Evolutionary conservation across 2,888 invertebrate genomes (phyloP).

Genomic region (Athalia circularis): DNA sequence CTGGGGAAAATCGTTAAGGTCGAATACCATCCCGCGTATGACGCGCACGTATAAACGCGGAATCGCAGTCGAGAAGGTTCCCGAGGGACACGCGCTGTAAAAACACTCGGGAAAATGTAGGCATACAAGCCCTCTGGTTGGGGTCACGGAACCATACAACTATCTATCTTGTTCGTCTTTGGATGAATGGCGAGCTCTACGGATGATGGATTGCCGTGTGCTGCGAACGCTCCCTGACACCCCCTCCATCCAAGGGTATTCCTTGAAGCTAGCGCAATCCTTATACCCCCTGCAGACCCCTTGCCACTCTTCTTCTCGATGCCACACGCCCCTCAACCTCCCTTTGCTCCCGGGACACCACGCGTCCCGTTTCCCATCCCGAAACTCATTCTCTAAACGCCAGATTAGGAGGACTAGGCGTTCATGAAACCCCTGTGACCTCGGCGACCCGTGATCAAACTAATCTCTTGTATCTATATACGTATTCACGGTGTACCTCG

Average conservation of each 20-base stretch:
- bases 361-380: slow-evolving; percentile 8
- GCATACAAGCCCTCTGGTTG: slow-evolving; percentile 36
- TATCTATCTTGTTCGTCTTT: slow-evolving; percentile 44
- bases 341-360: background rate
- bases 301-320: slow-evolving; percentile 15
- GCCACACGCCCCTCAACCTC: slow-evolving; percentile 11
- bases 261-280: slow-evolving; percentile 31
- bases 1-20: slow-evolving; percentile 15
- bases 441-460: slow-evolving; percentile 3
- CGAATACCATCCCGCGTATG: slow-evolving; percentile 21
- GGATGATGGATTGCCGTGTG: slow-evolving; percentile 45
- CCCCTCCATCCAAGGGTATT: slow-evolving; percentile 31
- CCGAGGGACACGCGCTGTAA: slow-evolving; percentile 37
- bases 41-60: background rate
- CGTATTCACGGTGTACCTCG: background rate
- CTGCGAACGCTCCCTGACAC: slow-evolving; percentile 38
- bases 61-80: slow-evolving; percentile 23
- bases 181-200: slow-evolving; percentile 45
- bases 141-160: slow-evolving; percentile 35
- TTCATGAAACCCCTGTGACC: background rate
- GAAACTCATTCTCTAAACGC: slow-evolving; percentile 25
- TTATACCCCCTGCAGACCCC: slow-evolving; percentile 28
- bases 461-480: background rate
- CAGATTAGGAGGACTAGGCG: slow-evolving; percentile 4
- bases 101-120: slow-evolving; percentile 36